These are phyloP conservation scores for Zaprionus davidi DNA, from an alignment of 1,140 invertebrate genomes.

Conservation along the genomic window DNA sequence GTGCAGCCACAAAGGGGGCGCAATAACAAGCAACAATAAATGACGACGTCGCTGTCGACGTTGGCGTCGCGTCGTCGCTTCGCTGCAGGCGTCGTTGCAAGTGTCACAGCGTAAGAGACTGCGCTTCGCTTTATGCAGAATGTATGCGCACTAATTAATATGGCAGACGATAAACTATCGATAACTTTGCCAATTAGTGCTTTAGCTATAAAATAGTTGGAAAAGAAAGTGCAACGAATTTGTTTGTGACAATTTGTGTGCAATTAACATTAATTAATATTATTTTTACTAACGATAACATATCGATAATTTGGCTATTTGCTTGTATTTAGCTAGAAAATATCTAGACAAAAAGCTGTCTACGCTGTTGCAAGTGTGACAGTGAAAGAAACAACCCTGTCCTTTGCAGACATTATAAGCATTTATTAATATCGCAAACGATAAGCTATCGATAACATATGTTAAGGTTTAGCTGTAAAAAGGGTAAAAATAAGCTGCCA, in stretches of 20 bases:
- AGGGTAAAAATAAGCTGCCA: too few relatives aligned
- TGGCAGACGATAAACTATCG: constrained; percentile 3
- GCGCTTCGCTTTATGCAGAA: background rate
- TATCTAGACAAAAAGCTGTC: too few relatives aligned
- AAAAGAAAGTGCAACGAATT: background rate
- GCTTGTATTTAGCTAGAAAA: too few relatives aligned
- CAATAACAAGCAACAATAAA: constrained; percentile 70
- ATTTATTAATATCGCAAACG: too few relatives aligned
- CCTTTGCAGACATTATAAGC: too few relatives aligned
- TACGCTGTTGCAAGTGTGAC: too few relatives aligned
- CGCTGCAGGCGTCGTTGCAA: constrained; percentile 11
- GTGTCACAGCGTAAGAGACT: background rate
- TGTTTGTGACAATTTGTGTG: too few relatives aligned
- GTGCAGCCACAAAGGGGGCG: constrained; percentile 24
- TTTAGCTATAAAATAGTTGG: background rate
- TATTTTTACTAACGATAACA: background rate
- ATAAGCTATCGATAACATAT: too few relatives aligned
- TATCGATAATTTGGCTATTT: background rate
- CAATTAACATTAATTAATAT: background rate
- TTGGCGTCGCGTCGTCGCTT: background rate
- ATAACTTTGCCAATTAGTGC: background rate
- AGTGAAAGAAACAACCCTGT: too few relatives aligned
- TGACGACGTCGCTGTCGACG: constrained; percentile 34
- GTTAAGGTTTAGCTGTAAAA: too few relatives aligned
- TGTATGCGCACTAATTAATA: background rate